Percentiles rank a stretch among this genome's conserved stretches.
phyloP scores from a whole-genome alignment of 2,888 invertebrate genomes.

The Cremastinae sp. region DNA sequence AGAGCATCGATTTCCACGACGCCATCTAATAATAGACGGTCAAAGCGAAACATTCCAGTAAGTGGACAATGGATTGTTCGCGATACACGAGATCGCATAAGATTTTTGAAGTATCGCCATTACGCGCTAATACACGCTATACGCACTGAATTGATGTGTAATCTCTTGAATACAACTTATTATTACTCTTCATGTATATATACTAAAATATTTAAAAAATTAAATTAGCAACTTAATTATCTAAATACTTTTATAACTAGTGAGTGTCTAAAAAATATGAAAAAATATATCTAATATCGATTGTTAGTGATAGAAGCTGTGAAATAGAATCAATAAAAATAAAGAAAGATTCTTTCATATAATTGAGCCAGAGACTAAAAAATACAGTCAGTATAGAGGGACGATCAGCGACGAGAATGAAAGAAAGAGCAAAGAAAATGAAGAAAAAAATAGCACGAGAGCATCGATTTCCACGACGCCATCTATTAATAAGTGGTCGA shows the following conservation, averaged over 20 bases:
- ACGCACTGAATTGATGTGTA: too few species aligned
- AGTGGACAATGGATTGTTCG: constrained; percentile 44
- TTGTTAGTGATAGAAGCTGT: not conserved
- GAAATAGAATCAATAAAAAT: constrained; percentile 16
- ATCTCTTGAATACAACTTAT: too few species aligned
- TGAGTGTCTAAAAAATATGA: too few species aligned
- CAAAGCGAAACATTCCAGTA: constrained; percentile 40
- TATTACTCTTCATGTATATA: too few species aligned
- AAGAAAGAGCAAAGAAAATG: constrained; percentile 57
- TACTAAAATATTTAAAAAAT: too few species aligned
- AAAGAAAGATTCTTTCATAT: constrained; percentile 8
- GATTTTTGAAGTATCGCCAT: too few species aligned
- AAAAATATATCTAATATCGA: too few species aligned
- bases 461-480: constrained; percentile 50
- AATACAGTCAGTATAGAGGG: constrained; percentile 12
- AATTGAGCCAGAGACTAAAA: constrained; percentile 6
- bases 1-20: constrained; percentile 50
- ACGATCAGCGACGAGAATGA: constrained; percentile 37
- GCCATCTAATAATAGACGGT: constrained; percentile 49
- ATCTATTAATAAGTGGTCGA: constrained; percentile 45
- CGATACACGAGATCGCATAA: too few species aligned
- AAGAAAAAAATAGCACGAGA: constrained; percentile 67
- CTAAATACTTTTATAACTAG: too few species aligned
- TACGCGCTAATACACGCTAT: too few species aligned
- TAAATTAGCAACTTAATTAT: too few species aligned